Percentiles rank a stretch among this genome's conserved stretches.
These are phyloP conservation scores for Xestia rhomboidea DNA, from an alignment of 2,888 invertebrate species.

Conservation along the genomic window DNA sequence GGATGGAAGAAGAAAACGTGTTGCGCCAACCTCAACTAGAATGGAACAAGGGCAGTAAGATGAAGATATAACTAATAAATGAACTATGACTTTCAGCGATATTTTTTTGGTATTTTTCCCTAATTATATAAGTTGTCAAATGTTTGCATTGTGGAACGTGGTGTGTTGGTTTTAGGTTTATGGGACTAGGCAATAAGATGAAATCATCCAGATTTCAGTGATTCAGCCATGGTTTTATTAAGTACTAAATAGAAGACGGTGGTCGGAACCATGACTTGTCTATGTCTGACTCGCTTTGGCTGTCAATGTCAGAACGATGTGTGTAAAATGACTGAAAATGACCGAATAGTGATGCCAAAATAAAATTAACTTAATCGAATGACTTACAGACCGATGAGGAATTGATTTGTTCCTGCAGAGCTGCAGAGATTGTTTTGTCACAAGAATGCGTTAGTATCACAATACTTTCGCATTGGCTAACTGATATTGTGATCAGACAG, in stretches of 20 bases:
- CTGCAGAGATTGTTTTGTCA: neutral
- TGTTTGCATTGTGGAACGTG: neutral
- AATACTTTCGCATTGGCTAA: neutral
- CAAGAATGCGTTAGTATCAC: neutral
- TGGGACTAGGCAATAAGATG: neutral
- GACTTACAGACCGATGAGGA: too few species aligned
- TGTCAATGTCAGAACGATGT: slow-evolving; percentile 6
- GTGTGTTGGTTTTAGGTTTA: neutral
- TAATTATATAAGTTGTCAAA: too few species aligned
- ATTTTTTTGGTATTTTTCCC: neutral
- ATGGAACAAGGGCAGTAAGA: neutral
- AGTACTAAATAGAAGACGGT: neutral
- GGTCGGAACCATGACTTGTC: neutral
- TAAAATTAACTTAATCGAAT: neutral
- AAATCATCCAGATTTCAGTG: neutral
- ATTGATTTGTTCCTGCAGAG: neutral
- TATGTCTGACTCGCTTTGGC: neutral
- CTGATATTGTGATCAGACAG: neutral
- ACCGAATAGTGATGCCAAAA: neutral
- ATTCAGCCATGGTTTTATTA: neutral
- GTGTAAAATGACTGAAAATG: neutral
- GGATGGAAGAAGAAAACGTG: neutral
- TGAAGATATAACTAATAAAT: neutral
- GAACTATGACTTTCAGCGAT: neutral
- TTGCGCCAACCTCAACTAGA: neutral